Base-by-base conservation (phyloP, 2,888 invertebrate genomes). In the Oscheius sp. region DNA sequence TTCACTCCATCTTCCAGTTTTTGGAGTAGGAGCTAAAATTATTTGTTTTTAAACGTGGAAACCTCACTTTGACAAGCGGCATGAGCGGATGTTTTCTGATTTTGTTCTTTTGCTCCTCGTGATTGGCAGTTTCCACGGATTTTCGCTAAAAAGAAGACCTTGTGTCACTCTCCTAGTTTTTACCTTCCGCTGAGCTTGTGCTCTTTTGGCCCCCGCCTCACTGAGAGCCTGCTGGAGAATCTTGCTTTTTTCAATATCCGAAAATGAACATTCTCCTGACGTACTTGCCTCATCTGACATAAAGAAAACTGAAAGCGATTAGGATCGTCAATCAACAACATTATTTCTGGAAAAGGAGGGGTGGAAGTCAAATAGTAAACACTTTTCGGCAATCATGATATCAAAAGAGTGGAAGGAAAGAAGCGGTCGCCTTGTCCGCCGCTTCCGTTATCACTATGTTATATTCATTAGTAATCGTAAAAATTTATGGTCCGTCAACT, bases 21-120 rank as follows among this genome's bases (percentile, higher is more conserved):
- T 35, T 70, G 29, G 35, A 77, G 32, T 2, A 80, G 66, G 1
- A 75, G 32, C 78, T 75, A 65, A n/a, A 76, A 74, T n/a, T 57
- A 68, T n/a, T 13, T 2, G 33, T 10, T 42, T 48, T 65, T 1
- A 66, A 66, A 2, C 2, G n/a, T 42, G 11, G 21, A 35, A 37
- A 57, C 13, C n/a, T 33, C 35, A 79, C 76, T 55, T 76, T 58
- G 2, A 79, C 77, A 10, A 79, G 66, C 13, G 80, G 76, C 73
- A 79, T 73, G 7, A 81, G 63, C 11, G 79, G 80, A 70, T 81
- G 80, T 21, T 50, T 21, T 5, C 63, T 2, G 9, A 80, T 78
- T 55, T 73, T 76, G 21, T 63, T 66, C 37, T 72, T 72, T 9
- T 35, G 33, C 11, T n/a, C 35, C 35, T 72, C 72, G 3, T 10